These are phyloP conservation scores for Lepus townsendii DNA, from an alignment of 2,797 vertebrate genomes.

Conservation along the genomic window DNA sequence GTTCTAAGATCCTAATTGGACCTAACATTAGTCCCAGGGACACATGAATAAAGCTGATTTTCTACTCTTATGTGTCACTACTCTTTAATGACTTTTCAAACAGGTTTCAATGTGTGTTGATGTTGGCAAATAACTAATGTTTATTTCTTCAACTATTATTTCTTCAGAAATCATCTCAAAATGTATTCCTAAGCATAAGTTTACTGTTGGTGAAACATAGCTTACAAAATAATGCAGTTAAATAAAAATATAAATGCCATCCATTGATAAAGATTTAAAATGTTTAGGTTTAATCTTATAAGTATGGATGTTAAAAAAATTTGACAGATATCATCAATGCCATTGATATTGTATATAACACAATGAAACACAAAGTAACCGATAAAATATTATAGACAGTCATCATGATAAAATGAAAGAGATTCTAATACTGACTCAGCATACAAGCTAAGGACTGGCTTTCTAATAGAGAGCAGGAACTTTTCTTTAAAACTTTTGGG, in stretches of 20 bases:
- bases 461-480: not conserved
- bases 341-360: not conserved
- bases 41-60: constrained; percentile 10
- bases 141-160: constrained; percentile 70
- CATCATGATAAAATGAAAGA: not conserved
- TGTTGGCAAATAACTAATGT: constrained; percentile 13
- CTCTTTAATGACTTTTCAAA: constrained; percentile 63
- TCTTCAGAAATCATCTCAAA: constrained; percentile 66
- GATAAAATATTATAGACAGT: not conserved
- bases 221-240: constrained; percentile 39
- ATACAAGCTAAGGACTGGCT: not conserved
- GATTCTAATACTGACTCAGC: not conserved
- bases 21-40: constrained; percentile 8
- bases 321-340: constrained; percentile 5
- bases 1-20: constrained; percentile 33
- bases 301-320: not conserved
- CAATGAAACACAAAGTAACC: not conserved
- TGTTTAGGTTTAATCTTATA: not conserved
- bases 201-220: constrained; percentile 21
- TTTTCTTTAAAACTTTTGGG: constrained; percentile 26
- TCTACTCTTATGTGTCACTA: constrained; percentile 32
- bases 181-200: constrained; percentile 62
- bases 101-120: constrained; percentile 60
- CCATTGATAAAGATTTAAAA: not conserved
- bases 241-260: constrained; percentile 40